A percentile compares a stretch with the other conserved stretches of the same genome.
These are phyloP conservation scores for Drosophila mimica DNA, from an alignment of 2,888 invertebrate species.

Conservation along the genomic window DNA sequence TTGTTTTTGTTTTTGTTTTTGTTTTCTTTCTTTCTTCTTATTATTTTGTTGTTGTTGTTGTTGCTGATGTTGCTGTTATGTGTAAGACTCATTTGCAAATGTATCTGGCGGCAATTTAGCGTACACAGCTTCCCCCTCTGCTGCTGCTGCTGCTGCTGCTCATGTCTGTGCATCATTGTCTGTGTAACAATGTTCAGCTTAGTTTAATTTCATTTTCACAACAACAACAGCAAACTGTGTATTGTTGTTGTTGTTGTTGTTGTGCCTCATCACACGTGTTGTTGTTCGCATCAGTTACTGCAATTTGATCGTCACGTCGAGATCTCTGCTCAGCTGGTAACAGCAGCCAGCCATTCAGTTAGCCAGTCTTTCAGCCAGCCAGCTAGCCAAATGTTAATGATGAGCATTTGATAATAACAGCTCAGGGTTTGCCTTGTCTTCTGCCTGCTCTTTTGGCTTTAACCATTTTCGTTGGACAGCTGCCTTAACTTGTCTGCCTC, in stretches of 20 bases:
- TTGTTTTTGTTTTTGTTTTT: constrained; percentile 34
- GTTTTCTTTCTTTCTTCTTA: constrained; percentile 21
- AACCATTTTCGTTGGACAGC: constrained; percentile 50
- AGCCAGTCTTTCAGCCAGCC: constrained; percentile 5
- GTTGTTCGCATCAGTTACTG: constrained; percentile 45
- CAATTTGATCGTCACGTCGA: constrained; percentile 73
- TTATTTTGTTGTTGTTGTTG: constrained; percentile 7
- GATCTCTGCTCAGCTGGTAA: constrained; percentile 54
- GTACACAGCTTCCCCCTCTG: constrained; percentile 27
- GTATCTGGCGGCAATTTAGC: constrained; percentile 75
- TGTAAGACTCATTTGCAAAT: constrained; percentile 71
- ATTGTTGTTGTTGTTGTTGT: too few species aligned
- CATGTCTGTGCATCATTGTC: constrained; percentile 50
- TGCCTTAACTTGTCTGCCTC: constrained; percentile 42
- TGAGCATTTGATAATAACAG: constrained; percentile 75
- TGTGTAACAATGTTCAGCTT: constrained; percentile 52
- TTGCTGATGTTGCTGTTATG: constrained; percentile 36
- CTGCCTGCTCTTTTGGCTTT: constrained; percentile 21
- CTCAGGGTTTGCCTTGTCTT: constrained; percentile 14
- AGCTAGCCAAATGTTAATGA: constrained; percentile 64
- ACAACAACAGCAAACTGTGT: constrained; percentile 40
- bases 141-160: not conserved
- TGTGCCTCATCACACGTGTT: constrained; percentile 62
- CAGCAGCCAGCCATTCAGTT: constrained; percentile 28
- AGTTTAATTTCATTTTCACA: constrained; percentile 79